These are phyloP conservation scores for Pelusios castaneus DNA, from an alignment of 2,113 vertebrate species.

Conservation along the genomic window DNA sequence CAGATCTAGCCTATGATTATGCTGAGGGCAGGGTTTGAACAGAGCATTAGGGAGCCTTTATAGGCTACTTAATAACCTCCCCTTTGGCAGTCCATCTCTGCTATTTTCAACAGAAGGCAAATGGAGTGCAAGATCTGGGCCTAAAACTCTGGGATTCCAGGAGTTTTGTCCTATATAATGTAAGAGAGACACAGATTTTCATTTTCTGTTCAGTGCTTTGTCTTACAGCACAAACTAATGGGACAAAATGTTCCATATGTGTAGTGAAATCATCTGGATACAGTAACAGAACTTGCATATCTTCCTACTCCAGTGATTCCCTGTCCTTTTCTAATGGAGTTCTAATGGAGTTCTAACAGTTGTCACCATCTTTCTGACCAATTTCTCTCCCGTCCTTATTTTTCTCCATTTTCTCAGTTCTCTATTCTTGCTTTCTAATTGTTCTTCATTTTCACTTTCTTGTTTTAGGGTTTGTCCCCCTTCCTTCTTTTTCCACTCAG, in stretches of 20 bases:
- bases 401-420: not conserved
- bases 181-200: not conserved
- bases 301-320: not conserved
- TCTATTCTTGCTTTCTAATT: not conserved
- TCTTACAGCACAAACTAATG: constrained; percentile 37
- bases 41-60: no score
- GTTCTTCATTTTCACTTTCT: constrained; percentile 12
- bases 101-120: no score
- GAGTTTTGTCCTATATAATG: constrained; percentile 12
- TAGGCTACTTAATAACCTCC: no score
- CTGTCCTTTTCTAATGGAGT: not conserved
- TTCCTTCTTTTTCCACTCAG: not conserved
- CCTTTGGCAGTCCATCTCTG: no score
- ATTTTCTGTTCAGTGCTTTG: not conserved
- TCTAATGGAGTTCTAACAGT: not conserved
- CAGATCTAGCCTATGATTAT: no score
- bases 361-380: not conserved
- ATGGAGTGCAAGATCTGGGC: not conserved
- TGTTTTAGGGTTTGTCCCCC: constrained; percentile 11
- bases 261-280: constrained; percentile 12
- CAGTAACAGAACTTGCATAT: not conserved
- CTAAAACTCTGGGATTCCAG: not conserved
- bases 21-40: no score
- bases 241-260: not conserved
- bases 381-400: constrained; percentile 12